Base-by-base conservation (phyloP, 2,797 vertebrate species). In the Leuciscus waleckii region DNA sequence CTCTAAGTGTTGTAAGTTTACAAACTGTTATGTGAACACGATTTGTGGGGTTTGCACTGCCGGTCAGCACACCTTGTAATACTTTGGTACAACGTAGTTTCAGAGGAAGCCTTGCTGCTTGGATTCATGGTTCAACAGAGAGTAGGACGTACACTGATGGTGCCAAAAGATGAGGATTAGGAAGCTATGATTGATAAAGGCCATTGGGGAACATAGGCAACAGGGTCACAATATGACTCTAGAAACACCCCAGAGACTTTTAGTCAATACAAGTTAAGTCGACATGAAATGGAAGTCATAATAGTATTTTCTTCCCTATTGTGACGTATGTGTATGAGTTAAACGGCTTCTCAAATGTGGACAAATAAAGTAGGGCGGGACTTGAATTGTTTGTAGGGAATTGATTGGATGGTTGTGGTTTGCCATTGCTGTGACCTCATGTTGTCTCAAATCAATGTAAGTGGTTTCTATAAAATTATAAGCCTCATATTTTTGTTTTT, bases 1-100 rank as follows among this genome's bases (percentile, higher is more conserved):
- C 83, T 84, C 73, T 21, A 37, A 76, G 73, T 84, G 74, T 77
- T 69, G 43, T 56, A 43, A 29, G 73, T 68, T 68, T 82, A 61
- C 54, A 67, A 32, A 87, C 85, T 85, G 51, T 68, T 70, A 79
- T 68, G 35, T 77, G 83, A 81, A 88, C 70, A 65, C 21, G 39
- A 61, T 69, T 14, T 74, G 21, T 70, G n/a, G 84, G 5, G 54
- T 26, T 13, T 56, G 37, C 29, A 79, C 81, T 26, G 0, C 51
- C 35, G 75, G 79, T 11, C 51, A 43, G 83, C n/a, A 67, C 77
- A 41, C 26, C 32, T 26, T 83, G 81, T 75, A 46, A 43, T 11
- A 63, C 19, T 75, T 65, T 65, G 17, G 67, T 81, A 81, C 63
- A 49, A n/a, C 0, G 0, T 67, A 67, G 77, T 67, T 79, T 67